Conservation (phyloP, 2,797 vertebrate genomes). For the Diplodus puntazzo region DNA sequence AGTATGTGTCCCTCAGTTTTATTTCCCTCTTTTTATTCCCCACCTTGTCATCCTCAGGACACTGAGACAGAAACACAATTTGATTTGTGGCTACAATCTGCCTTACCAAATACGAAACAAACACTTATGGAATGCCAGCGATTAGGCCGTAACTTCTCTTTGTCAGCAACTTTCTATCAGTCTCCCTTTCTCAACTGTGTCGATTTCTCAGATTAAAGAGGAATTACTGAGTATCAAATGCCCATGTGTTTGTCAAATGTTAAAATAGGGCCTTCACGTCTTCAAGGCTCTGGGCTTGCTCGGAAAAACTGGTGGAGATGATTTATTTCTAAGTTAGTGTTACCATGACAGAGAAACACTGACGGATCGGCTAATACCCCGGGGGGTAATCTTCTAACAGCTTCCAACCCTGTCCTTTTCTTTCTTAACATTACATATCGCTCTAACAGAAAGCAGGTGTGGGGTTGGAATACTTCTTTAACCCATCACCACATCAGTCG, state of each 20-base stretch:
- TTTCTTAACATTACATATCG: conserved; percentile 74
- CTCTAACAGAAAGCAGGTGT: conserved; percentile 83
- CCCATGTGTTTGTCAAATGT: conserved; percentile 43
- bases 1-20: not conserved
- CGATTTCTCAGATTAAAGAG: conserved; percentile 45
- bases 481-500: conserved; percentile 68
- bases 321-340: conserved; percentile 69
- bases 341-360: conserved; percentile 74
- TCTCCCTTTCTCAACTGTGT: conserved; percentile 27
- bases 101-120: not conserved
- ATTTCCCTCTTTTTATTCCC: conserved; percentile 6
- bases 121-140: conserved; percentile 11
- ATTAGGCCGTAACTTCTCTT: conserved; percentile 21
- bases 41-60: conserved; percentile 5
- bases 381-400: conserved; percentile 75
- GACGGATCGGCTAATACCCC: conserved; percentile 68
- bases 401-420: conserved; percentile 70
- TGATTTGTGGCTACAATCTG: no score
- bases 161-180: conserved; percentile 46
- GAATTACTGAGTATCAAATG: conserved; percentile 55
- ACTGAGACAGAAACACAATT: no score
- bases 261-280: conserved; percentile 36
- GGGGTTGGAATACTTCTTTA: conserved; percentile 67
- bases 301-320: conserved; percentile 53
- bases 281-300: conserved; percentile 43